Base-by-base conservation (phyloP, 2,797 vertebrate genomes). In the Pseudotriccus pelzelni region DNA sequence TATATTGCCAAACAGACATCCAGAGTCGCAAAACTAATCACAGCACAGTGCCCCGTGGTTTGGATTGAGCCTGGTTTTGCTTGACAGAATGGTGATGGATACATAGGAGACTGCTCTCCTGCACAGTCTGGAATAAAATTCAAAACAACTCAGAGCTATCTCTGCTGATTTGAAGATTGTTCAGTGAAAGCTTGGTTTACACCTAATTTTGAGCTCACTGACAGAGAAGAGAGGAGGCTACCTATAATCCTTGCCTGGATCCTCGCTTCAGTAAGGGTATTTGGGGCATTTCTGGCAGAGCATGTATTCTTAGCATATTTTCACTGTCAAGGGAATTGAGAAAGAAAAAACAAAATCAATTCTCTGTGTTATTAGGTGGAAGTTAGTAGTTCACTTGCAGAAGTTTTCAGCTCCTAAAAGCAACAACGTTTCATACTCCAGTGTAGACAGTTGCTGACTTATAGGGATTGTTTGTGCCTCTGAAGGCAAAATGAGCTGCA, bases 151-250 rank as follows among this genome's bases (percentile, higher is more conserved):
- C 62, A 46, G 37, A 70, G 23, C 10, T 67, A 8, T 27, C 6
- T 70, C 28, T 87, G 32, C 19, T 28, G 12, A 30, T 69, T 20
- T 58, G 24, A 44, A 80, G 25, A 23, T 3, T 17, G 3, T 62
- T 83, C 87, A 56, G 34, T 59, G 17, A 72, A 75, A 78, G 21
- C 5, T 72, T 41, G 37, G 14, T 72, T 93, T 81, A 93, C 58
- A 60, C 16, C 6, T 11, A 30, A 16, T 46, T 79, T 91, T 72
- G 36, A 6, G n/a, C n/a, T 80, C 13, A 3, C 24, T 44, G 46
- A 53, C 62, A 77, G 32, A 28, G 23, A 80, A 14, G 32, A 79
- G 30, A 80, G 27, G 24, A 83, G n/a, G 5, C n/a, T 84, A 41
- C 47, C 25, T 56, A 27, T 6, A 78, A 25, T 6, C 14, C 36